phyloP scores from a whole-genome alignment of 2,888 invertebrate species.

The Drosophila neonasuta region DNA sequence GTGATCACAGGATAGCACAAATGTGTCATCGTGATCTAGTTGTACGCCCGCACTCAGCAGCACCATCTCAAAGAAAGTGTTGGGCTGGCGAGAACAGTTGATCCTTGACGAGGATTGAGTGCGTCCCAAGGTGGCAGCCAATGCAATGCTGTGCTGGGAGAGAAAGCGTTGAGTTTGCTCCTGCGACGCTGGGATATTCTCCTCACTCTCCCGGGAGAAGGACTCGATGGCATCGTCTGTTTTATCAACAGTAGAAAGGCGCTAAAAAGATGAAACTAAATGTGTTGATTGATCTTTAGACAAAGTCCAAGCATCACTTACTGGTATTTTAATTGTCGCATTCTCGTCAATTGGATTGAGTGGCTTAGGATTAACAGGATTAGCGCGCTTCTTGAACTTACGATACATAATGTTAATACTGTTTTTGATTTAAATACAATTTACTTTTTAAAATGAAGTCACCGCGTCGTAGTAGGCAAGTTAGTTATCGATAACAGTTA shows the following conservation, averaged over 20 bases:
- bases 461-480: neutral
- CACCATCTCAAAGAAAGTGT: slow-evolving; percentile 80
- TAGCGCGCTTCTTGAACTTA: slow-evolving; percentile 51
- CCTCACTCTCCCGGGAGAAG: slow-evolving; percentile 74
- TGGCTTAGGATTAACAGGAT: slow-evolving; percentile 38
- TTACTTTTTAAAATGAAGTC: slow-evolving; percentile 31
- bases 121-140: slow-evolving; percentile 73
- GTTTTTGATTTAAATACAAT: neutral
- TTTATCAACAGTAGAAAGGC: slow-evolving; percentile 24
- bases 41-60: slow-evolving; percentile 79
- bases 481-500: slow-evolving; percentile 12
- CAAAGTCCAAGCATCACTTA: slow-evolving; percentile 39
- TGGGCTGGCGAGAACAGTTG: slow-evolving; percentile 74
- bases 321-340: slow-evolving; percentile 75
- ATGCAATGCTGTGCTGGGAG: slow-evolving; percentile 79
- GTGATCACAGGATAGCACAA: slow-evolving; percentile 82
- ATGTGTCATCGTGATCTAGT: slow-evolving; percentile 76
- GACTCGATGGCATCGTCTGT: slow-evolving; percentile 36
- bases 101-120: slow-evolving; percentile 71
- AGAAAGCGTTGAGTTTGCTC: slow-evolving; percentile 81
- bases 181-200: slow-evolving; percentile 81
- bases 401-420: slow-evolving; percentile 41
- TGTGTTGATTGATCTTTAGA: neutral
- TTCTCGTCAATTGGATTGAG: slow-evolving; percentile 78
- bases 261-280: slow-evolving; percentile 24